phyloP scores from a whole-genome alignment of 2,797 vertebrate species.

The Sardinella longiceps region DNA sequence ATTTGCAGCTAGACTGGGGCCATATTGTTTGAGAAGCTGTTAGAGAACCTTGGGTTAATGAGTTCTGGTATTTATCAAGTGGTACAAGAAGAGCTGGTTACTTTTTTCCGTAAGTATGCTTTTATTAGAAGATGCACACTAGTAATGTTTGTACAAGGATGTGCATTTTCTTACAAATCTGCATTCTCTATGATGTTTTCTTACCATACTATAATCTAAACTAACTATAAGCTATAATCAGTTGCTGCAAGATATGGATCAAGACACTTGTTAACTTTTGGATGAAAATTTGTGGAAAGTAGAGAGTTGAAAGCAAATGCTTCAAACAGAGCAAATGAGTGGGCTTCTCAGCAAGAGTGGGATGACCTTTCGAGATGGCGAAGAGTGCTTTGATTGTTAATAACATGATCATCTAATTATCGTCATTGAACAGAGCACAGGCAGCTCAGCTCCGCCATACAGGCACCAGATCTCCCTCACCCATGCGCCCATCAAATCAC shows the following conservation, averaged over 20 bases:
- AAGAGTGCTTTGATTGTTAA: background rate
- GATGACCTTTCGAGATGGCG: background rate
- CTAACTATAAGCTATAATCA: background rate
- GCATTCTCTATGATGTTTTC: background rate
- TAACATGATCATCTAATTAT: constrained; percentile 8
- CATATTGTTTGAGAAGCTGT: no score
- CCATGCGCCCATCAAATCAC: background rate
- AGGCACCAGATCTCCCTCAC: background rate
- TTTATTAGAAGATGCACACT: background rate
- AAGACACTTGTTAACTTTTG: background rate
- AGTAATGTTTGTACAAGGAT: background rate
- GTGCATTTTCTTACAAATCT: no score
- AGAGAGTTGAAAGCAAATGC: background rate
- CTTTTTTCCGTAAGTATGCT: background rate
- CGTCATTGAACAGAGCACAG: background rate
- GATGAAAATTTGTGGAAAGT: background rate
- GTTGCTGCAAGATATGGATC: background rate
- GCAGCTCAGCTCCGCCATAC: background rate
- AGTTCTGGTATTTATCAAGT: background rate
- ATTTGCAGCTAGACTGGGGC: no score
- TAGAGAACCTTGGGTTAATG: background rate
- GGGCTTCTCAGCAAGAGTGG: background rate
- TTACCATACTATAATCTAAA: no score
- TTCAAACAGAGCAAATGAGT: background rate
- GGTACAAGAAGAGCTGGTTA: background rate